Conservation (phyloP, 2,888 invertebrate species). For the Sinodicranocentrus sp. region DNA sequence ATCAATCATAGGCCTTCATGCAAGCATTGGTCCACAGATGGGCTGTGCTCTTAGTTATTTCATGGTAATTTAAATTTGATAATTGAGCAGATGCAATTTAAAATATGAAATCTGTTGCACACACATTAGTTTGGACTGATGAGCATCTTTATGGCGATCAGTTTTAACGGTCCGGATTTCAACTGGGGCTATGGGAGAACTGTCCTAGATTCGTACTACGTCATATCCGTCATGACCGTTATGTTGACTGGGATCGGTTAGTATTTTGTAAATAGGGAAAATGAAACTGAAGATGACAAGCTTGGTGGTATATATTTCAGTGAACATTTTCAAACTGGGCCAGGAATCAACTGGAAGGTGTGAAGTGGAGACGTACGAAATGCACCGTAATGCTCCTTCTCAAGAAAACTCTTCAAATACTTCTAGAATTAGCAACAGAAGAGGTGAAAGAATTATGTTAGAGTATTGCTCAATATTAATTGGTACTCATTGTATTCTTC, state of each 20-base stretch:
- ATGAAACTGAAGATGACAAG: too few relatives aligned
- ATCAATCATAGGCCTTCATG: conserved; percentile 21
- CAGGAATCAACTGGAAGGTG: background rate
- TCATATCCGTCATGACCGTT: conserved; percentile 11
- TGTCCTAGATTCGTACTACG: conserved; percentile 42
- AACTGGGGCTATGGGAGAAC: conserved; percentile 35
- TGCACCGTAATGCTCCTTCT: background rate
- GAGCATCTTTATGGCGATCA: conserved; percentile 57
- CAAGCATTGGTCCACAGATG: conserved; percentile 19
- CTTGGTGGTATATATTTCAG: too few relatives aligned
- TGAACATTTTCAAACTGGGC: conserved; percentile 21
- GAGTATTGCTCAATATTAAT: too few relatives aligned
- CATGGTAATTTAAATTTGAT: too few relatives aligned
- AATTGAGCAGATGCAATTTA: too few relatives aligned
- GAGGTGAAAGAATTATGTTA: too few relatives aligned
- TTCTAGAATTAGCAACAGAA: too few relatives aligned
- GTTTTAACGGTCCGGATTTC: conserved; percentile 34
- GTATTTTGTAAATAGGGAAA: too few relatives aligned
- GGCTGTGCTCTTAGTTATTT: conserved; percentile 37
- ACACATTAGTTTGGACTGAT: conserved; percentile 52
- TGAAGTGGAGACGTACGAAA: conserved; percentile 16
- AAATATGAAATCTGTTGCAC: too few relatives aligned
- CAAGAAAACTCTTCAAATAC: background rate
- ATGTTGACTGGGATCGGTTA: conserved; percentile 15
- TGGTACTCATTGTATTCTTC: too few relatives aligned